These are phyloP conservation scores for Drosophila grimshawi DNA, from an alignment of 1,140 invertebrate species.

Conservation along the genomic window DNA sequence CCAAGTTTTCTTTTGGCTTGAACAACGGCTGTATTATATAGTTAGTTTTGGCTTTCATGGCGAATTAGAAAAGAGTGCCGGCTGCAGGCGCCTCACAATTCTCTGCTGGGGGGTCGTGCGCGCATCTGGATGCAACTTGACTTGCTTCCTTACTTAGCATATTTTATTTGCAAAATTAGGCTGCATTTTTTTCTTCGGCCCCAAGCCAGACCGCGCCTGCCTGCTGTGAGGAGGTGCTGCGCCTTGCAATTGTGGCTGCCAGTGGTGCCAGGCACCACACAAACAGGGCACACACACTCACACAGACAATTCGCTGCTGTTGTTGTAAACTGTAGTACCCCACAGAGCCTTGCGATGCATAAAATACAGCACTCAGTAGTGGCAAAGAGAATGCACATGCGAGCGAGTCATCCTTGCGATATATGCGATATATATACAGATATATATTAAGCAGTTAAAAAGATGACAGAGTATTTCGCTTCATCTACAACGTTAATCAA, in stretches of 20 bases:
- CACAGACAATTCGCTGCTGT: constrained; percentile 23
- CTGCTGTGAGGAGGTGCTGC: constrained; percentile 44
- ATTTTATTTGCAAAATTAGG: constrained; percentile 79
- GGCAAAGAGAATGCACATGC: constrained; percentile 17
- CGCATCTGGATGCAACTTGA: constrained; percentile 12
- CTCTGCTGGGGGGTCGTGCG: neutral
- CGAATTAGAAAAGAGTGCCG: constrained; percentile 75
- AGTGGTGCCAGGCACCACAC: constrained; percentile 31
- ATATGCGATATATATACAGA: neutral
- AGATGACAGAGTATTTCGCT: too few relatives aligned
- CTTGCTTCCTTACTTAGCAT: constrained; percentile 63
- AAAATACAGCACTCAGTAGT: constrained; percentile 39
- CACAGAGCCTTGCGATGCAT: constrained; percentile 44
- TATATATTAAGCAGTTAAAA: neutral
- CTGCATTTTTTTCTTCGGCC: constrained; percentile 43
- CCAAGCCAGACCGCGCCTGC: constrained; percentile 12
- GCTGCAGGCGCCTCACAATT: constrained; percentile 78
- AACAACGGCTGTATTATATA: constrained; percentile 21
- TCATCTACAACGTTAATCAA: too few relatives aligned
- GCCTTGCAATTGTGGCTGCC: constrained; percentile 38
- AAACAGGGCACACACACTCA: neutral
- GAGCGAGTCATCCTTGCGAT: neutral
- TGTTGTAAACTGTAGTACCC: constrained; percentile 32
- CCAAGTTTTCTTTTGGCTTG: constrained; percentile 10
- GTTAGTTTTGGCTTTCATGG: constrained; percentile 48